A percentile compares a stretch with the other conserved stretches of the same genome.
Evolutionary conservation across 1,140 invertebrate genomes (phyloP).

Genomic region (Carcinoscorpius rotundicauda): DNA sequence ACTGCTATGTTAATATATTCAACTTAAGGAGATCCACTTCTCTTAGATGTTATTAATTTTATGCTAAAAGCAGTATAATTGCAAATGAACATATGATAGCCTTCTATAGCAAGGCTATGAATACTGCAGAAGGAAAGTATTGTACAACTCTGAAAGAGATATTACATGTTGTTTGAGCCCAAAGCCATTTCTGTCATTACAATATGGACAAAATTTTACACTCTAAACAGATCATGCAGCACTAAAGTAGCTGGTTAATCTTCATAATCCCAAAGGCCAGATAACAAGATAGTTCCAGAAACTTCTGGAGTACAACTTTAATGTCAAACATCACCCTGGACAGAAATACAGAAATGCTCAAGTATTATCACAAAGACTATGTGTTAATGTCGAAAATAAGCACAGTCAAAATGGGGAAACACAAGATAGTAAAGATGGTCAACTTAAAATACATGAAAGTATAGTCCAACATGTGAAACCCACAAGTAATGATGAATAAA

Average conservation of each 20-base stretch:
- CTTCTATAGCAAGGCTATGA: not conserved
- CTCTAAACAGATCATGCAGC: not conserved
- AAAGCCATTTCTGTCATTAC: too few species aligned
- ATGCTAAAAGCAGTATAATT: constrained; percentile 33
- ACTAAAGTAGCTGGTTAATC: too few species aligned
- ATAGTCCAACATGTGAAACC: too few species aligned
- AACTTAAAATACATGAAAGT: too few species aligned
- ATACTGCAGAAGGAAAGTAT: not conserved
- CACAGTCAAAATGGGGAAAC: too few species aligned
- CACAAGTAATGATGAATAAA: too few species aligned
- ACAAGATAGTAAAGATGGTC: too few species aligned
- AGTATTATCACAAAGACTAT: too few species aligned
- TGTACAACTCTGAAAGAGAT: not conserved
- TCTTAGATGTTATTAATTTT: constrained; percentile 34
- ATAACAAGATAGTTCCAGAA: not conserved
- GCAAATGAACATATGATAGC: constrained; percentile 22
- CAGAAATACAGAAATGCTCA: not conserved
- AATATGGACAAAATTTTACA: not conserved
- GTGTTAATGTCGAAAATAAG: too few species aligned
- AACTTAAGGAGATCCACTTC: constrained; percentile 29
- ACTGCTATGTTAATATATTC: constrained; percentile 27
- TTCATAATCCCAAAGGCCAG: not conserved
- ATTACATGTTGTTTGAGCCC: too few species aligned
- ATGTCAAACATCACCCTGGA: not conserved
- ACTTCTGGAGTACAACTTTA: constrained; percentile 1